These are phyloP conservation scores for Cyrtorhinus lividipennis DNA, from an alignment of 1,140 invertebrate species.

Conservation along the genomic window DNA sequence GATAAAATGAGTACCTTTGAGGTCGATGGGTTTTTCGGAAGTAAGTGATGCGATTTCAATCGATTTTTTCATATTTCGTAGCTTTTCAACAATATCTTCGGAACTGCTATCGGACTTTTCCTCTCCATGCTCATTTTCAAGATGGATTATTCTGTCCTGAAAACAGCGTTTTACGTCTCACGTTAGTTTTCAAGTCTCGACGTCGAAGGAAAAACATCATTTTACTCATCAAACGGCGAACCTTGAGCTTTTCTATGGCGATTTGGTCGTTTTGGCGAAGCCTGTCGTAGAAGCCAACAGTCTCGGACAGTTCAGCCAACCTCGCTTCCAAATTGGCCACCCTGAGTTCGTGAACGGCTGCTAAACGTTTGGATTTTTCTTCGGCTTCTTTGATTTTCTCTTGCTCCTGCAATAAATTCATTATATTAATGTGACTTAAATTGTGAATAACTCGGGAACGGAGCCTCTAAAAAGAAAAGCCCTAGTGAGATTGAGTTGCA, in stretches of 20 bases:
- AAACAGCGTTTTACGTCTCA: constrained; percentile 8
- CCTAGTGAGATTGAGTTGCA: too few species aligned
- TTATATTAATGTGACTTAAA: too few species aligned
- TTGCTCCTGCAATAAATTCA: constrained; percentile 40
- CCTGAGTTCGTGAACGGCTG: constrained; percentile 53
- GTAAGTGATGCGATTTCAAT: constrained; percentile 29
- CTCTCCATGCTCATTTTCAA: constrained; percentile 29
- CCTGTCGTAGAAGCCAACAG: constrained; percentile 63
- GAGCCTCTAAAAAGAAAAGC: too few species aligned
- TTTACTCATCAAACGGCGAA: too few species aligned
- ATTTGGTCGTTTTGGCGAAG: constrained; percentile 55
- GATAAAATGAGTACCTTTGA: too few species aligned
- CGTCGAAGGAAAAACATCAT: too few species aligned
- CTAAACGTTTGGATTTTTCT: constrained; percentile 46
- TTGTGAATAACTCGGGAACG: too few species aligned
- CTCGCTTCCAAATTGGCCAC: constrained; percentile 61
- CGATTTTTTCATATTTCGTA: constrained; percentile 29
- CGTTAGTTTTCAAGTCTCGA: too few species aligned
- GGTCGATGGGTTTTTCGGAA: constrained; percentile 31
- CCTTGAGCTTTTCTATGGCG: constrained; percentile 53
- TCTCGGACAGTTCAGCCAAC: constrained; percentile 62
- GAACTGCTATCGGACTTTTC: constrained; percentile 24
- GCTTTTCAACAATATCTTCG: constrained; percentile 28
- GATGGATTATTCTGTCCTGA: constrained; percentile 27
- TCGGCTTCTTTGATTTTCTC: constrained; percentile 48